phyloP scores from a whole-genome alignment of 2,797 vertebrate genomes.

The Hoplostethus mediterraneus region DNA sequence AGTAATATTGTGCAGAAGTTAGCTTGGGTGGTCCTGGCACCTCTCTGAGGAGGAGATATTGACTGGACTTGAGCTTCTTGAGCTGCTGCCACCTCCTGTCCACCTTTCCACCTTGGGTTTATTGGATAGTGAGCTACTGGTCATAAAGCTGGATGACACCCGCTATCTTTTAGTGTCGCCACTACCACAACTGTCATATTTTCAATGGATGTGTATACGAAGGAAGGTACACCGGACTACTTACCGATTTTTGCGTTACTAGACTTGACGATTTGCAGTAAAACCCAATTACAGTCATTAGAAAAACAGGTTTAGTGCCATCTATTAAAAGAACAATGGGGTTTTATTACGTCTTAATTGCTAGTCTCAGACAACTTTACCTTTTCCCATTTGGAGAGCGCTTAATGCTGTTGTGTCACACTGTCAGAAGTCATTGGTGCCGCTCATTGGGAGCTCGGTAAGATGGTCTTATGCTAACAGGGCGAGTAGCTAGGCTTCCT shows the following conservation, averaged over 20 bases:
- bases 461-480: not conserved
- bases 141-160: not conserved
- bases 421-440: constrained; percentile 21
- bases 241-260: constrained; percentile 18
- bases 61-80: not conserved
- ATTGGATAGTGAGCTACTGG: not conserved
- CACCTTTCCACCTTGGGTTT: not conserved
- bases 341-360: constrained; percentile 56
- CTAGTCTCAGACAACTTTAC: constrained; percentile 25
- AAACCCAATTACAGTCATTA: constrained; percentile 59
- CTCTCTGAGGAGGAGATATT: not conserved
- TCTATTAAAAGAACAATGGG: constrained; percentile 64
- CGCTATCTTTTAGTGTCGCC: not conserved
- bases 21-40: not conserved
- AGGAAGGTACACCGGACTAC: not conserved
- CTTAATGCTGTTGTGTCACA: constrained; percentile 37
- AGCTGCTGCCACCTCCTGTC: not conserved
- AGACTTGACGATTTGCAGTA: constrained; percentile 12
- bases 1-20: not conserved
- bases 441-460: not conserved
- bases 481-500: not conserved
- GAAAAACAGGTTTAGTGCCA: constrained; percentile 64
- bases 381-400: constrained; percentile 42
- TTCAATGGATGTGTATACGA: not conserved
- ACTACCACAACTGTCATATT: not conserved